Percentiles rank a stretch among this genome's conserved stretches.
phyloP scores from a whole-genome alignment of 1,140 invertebrate species.

The Coelopa frigida region DNA sequence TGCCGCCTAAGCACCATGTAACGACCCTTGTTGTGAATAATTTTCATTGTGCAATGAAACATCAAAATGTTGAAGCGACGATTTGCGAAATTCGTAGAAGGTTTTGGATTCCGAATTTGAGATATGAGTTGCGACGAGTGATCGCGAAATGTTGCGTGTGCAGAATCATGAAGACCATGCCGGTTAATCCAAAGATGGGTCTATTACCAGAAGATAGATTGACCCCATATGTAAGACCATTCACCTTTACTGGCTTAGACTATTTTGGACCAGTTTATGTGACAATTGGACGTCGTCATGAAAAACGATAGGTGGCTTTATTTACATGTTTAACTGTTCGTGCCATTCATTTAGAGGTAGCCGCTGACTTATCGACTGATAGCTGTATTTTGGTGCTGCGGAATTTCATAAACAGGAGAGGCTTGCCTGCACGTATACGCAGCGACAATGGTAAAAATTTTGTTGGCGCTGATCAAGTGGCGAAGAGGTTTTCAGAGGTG shows the following conservation, averaged over 20 bases:
- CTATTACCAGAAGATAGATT: too few relatives aligned
- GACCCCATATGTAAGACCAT: too few relatives aligned
- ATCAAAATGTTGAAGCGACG: constrained; percentile 9
- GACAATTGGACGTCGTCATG: too few relatives aligned
- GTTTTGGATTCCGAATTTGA: constrained; percentile 9
- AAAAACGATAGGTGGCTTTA: neutral
- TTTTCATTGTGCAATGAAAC: neutral
- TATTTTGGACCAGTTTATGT: too few relatives aligned
- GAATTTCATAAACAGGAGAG: constrained; percentile 7
- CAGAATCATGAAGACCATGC: neutral
- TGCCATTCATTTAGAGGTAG: constrained; percentile 13
- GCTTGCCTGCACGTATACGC: constrained; percentile 9
- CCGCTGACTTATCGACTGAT: constrained; percentile 9
- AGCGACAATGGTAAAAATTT: constrained; percentile 14
- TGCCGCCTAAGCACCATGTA: neutral
- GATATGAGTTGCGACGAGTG: neutral
- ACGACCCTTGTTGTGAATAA: neutral
- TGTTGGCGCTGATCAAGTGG: constrained; percentile 6
- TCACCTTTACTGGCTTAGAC: too few relatives aligned
- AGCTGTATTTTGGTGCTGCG: constrained; percentile 10
- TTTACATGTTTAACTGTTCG: constrained; percentile 12
- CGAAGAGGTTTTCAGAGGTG: too few relatives aligned
- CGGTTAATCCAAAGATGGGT: too few relatives aligned
- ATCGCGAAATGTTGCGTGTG: neutral
- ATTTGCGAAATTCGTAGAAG: constrained; percentile 7